Evolutionary conservation across 1,140 invertebrate genomes (phyloP).

Genomic region (Planococcus citri): DNA sequence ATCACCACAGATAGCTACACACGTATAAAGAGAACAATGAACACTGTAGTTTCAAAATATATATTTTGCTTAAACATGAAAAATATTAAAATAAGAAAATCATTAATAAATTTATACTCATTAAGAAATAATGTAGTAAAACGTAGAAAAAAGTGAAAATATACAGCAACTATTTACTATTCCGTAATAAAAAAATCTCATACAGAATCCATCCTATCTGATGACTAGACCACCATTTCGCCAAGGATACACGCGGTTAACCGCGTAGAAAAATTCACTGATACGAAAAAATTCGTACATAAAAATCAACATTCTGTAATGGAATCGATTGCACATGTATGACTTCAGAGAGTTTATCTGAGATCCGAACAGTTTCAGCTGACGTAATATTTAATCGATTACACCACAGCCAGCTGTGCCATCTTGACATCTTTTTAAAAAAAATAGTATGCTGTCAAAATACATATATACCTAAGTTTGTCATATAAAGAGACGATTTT

Average conservation of each 20-base stretch:
- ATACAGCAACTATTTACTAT: not conserved
- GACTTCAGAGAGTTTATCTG: conserved; percentile 5
- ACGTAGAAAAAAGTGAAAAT: conserved; percentile 4
- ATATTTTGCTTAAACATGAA: not conserved
- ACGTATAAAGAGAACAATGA: too few species aligned
- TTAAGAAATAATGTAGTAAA: not conserved
- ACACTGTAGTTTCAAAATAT: too few species aligned
- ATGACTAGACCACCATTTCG: not conserved
- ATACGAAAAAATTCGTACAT: not conserved
- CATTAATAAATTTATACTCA: not conserved
- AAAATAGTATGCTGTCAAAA: too few species aligned
- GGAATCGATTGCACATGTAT: not conserved
- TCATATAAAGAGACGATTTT: too few species aligned
- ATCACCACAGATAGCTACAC: too few species aligned
- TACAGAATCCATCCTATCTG: not conserved
- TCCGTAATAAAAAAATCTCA: not conserved
- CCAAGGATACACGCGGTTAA: not conserved
- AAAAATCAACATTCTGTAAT: not conserved
- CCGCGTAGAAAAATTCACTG: not conserved
- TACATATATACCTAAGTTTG: too few species aligned
- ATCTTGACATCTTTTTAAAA: too few species aligned
- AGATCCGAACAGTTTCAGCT: not conserved
- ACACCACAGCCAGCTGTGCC: too few species aligned
- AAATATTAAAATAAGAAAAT: not conserved
- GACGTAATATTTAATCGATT: not conserved